Evolutionary conservation across 1,140 invertebrate species (phyloP).

Genomic region (Notospermus geniculatus): DNA sequence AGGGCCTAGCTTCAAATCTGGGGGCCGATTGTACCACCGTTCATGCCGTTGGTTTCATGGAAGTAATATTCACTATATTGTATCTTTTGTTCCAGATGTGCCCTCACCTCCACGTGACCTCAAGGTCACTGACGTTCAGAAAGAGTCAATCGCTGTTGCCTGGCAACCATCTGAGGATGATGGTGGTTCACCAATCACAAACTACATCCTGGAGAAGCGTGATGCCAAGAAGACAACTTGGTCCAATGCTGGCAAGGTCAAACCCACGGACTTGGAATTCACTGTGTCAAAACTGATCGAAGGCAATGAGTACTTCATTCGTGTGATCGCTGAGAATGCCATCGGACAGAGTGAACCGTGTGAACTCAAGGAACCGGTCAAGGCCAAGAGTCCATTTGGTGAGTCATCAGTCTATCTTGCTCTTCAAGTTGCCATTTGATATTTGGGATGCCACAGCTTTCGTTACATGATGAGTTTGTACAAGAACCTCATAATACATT

Average conservation of each 20-base stretch:
- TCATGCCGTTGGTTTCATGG: not conserved
- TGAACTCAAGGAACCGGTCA: constrained; percentile 70
- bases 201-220: constrained; percentile 85
- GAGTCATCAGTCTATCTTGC: constrained; percentile 54
- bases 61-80: not conserved
- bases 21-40: too few species aligned
- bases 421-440: not conserved
- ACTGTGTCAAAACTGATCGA: constrained; percentile 90
- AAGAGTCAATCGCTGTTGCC: constrained; percentile 79
- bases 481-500: not conserved
- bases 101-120: constrained; percentile 11
- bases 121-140: constrained; percentile 76
- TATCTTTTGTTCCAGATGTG: not conserved
- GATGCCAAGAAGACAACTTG: constrained; percentile 24
- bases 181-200: constrained; percentile 87
- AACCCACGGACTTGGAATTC: constrained; percentile 59
- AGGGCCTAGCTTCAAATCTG: too few species aligned
- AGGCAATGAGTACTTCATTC: constrained; percentile 88
- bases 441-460: not conserved
- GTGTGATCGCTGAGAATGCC: constrained; percentile 93
- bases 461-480: too few species aligned
- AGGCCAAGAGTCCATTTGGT: constrained; percentile 94
- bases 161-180: constrained; percentile 88
- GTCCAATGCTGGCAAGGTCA: constrained; percentile 53
- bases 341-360: constrained; percentile 90